phyloP scores from a whole-genome alignment of 2,797 vertebrate species.

The Tangara arthus region DNA sequence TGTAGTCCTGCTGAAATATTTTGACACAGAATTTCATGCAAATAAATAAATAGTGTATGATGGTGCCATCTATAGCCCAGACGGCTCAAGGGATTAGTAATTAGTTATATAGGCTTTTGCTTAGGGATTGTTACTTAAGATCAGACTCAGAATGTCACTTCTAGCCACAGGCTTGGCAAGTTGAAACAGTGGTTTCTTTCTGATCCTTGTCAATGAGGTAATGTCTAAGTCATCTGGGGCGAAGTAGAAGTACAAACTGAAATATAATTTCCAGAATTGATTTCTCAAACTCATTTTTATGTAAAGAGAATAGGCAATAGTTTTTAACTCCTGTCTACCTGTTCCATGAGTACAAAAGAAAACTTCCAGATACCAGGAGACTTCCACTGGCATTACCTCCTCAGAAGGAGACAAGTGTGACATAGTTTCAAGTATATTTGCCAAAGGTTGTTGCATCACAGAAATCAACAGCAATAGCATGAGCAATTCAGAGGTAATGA shows the following conservation, averaged over 20 bases:
- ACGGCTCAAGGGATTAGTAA: conserved; percentile 36
- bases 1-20: conserved; percentile 29
- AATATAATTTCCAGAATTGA: conserved; percentile 1
- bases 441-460: neutral
- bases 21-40: conserved; percentile 18
- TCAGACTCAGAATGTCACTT: conserved; percentile 39
- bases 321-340: neutral
- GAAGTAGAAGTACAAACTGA: conserved; percentile 4
- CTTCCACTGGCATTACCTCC: neutral
- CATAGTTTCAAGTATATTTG: neutral
- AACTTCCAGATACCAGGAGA: neutral
- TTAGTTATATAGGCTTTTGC: conserved; percentile 33
- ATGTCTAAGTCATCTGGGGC: conserved; percentile 7
- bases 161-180: conserved; percentile 42
- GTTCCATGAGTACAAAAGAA: neutral
- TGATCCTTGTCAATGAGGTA: conserved; percentile 48
- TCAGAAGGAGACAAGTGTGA: neutral
- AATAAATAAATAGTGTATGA: conserved; percentile 49
- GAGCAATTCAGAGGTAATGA: neutral
- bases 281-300: neutral
- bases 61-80: conserved; percentile 37
- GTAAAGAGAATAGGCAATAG: neutral
- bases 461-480: neutral
- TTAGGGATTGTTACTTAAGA: neutral
- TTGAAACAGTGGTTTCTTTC: conserved; percentile 45